Base-by-base conservation (phyloP, 2,888 invertebrate genomes). In the Listrodromus nycthemerus region DNA sequence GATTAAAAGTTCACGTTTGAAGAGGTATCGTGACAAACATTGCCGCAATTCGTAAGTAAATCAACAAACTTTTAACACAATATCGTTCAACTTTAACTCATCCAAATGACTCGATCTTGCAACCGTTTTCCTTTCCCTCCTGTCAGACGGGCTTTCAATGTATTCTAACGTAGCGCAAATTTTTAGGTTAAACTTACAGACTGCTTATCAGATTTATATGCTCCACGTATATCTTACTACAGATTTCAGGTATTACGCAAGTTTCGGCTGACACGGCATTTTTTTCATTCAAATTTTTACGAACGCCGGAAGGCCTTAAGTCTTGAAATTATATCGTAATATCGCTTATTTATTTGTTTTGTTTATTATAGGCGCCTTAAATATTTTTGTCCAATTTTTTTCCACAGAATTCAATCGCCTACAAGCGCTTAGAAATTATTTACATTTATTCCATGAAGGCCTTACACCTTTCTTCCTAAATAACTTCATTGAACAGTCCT, bases 1-100 rank as follows among this genome's bases (percentile, higher is more conserved):
- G 70, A 69, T 75, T 65, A 71, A 80, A 80, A 66, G 61, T 33
- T 30, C 41, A 71, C 7, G 41, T 3, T 75, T 73, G 41, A 48
- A 50, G 67, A 63, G 52, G 48, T 21, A 37, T 69, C 8, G 41
- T 45, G 45, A 41, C 27, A 67, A 75, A 52, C 50, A 69, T 63
- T 61, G 21, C 69, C 58, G 10, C 13, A 50, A 27, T 69, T 33
- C 27, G 82, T 79, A 37, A 79, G 79, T 79, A 16, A 79, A 2
- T 63, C 13, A 16, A 58, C 58, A 21, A 10, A 27, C 27, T 5
- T 21, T 33, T 16, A 21, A 6, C 21, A 24, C 5, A 2, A 16
- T 41, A 27, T 41, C 27, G 24, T 24, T 7, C 16, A 24, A 21
- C 41, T 41, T 16, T 19, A 24, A 27, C 55, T 55, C 37, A 45